These are phyloP conservation scores for Gambusia affinis DNA, from an alignment of 2,113 vertebrate species.

Conservation along the genomic window DNA sequence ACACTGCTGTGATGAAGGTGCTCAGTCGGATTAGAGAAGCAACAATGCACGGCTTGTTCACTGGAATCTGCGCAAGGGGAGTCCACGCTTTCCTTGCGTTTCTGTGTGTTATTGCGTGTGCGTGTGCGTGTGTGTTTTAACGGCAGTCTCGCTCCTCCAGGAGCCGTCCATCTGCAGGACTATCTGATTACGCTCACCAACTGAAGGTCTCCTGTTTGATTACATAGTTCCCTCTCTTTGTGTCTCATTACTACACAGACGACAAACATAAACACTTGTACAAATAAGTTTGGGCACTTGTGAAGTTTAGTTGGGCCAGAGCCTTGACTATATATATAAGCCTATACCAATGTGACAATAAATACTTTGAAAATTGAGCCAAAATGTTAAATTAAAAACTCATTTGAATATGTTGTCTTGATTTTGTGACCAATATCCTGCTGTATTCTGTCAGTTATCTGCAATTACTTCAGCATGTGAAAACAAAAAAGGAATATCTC, in stretches of 20 bases:
- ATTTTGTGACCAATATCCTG: neutral
- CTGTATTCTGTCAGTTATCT: neutral
- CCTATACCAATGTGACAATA: neutral
- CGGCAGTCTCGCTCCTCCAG: slow-evolving; percentile 59
- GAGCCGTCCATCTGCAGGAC: slow-evolving; percentile 68
- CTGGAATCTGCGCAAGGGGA: slow-evolving; percentile 63
- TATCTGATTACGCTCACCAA: slow-evolving; percentile 74
- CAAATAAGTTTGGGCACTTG: neutral
- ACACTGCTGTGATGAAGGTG: slow-evolving; percentile 42
- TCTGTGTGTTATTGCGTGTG: slow-evolving; percentile 31
- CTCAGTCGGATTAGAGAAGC: slow-evolving; percentile 62
- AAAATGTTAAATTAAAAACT: neutral
- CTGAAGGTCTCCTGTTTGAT: slow-evolving; percentile 71
- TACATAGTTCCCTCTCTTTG: slow-evolving; percentile 59
- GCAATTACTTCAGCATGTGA: neutral
- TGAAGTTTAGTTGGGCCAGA: neutral
- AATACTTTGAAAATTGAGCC: neutral
- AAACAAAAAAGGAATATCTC: neutral
- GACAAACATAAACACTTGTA: slow-evolving; percentile 31
- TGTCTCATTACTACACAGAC: slow-evolving; percentile 67
- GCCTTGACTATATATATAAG: neutral
- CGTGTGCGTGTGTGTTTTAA: slow-evolving; percentile 55
- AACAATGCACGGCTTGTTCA: slow-evolving; percentile 76
- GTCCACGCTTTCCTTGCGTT: slow-evolving; percentile 49
- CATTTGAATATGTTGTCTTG: neutral